phyloP scores from a whole-genome alignment of 2,888 invertebrate genomes.

The Caenorhabditis drosophilae region DNA sequence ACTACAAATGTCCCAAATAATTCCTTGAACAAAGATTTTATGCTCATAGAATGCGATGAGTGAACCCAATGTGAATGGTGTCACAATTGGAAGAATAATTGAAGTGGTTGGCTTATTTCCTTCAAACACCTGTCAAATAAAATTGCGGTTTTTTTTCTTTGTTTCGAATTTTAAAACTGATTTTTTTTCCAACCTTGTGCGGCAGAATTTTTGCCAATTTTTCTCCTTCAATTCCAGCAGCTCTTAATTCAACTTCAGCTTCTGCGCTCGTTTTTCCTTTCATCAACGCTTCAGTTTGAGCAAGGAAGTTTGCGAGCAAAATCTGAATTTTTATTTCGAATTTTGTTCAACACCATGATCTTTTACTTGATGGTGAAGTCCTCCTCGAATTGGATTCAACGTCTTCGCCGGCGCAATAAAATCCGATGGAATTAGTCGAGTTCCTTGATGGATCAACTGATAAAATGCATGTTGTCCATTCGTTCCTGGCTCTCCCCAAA shows the following conservation, averaged over 20 bases:
- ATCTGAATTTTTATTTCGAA: slow-evolving; percentile 73
- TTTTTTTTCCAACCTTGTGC: slow-evolving; percentile 78
- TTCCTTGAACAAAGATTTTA: slow-evolving; percentile 97
- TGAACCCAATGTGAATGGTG: slow-evolving; percentile 90
- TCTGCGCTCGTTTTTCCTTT: slow-evolving; percentile 77
- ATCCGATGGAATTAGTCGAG: slow-evolving; percentile 89
- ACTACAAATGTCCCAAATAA: slow-evolving; percentile 98
- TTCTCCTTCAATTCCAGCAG: slow-evolving; percentile 80
- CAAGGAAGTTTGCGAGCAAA: slow-evolving; percentile 92
- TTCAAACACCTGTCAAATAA: slow-evolving; percentile 77
- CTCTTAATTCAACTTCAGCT: slow-evolving; percentile 82
- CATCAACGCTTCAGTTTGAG: slow-evolving; percentile 98
- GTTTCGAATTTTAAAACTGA: neutral
- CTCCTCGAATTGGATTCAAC: slow-evolving; percentile 83
- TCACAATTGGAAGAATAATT: slow-evolving; percentile 86
- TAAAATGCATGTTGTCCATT: slow-evolving; percentile 99
- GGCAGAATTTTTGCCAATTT: slow-evolving; percentile 83
- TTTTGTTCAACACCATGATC: no score
- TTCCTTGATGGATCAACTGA: slow-evolving; percentile 75
- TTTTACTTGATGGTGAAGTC: slow-evolving; percentile 84
- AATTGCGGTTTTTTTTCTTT: no score
- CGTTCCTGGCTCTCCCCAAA: slow-evolving; percentile 98
- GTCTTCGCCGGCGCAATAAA: slow-evolving; percentile 91
- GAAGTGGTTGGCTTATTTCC: slow-evolving; percentile 98
- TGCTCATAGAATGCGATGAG: slow-evolving; percentile 97